A percentile compares a stretch with the other conserved stretches of the same genome.
Conservation (phyloP, 2,113 vertebrate genomes). For the Todiramphus saurophagus region DNA sequence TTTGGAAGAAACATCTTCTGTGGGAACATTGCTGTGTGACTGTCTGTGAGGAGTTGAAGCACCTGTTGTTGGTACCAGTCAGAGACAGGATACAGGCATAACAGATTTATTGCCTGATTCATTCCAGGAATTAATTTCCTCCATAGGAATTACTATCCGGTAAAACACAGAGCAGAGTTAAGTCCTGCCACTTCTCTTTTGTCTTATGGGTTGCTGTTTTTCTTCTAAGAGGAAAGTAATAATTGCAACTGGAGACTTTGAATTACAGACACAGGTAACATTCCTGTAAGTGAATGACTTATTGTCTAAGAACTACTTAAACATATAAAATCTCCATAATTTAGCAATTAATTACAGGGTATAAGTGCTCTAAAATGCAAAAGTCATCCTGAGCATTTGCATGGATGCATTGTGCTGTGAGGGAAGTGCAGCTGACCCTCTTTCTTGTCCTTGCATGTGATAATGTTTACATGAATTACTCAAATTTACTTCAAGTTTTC, state of each 20-base stretch:
- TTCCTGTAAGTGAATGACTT: slow-evolving; percentile 24
- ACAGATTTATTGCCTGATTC: background rate
- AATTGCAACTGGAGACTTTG: background rate
- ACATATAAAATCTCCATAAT: background rate
- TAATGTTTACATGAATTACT: background rate
- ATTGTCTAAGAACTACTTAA: background rate
- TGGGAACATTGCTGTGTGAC: background rate
- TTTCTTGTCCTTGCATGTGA: background rate
- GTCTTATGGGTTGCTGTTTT: slow-evolving; percentile 22
- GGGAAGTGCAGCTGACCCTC: background rate
- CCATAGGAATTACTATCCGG: background rate
- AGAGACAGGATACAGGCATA: background rate
- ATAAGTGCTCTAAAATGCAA: background rate
- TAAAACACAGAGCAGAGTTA: background rate
- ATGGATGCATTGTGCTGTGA: background rate
- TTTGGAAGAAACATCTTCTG: background rate
- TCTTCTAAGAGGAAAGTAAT: slow-evolving; percentile 1
- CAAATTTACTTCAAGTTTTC: background rate
- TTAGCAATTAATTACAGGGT: slow-evolving; percentile 15
- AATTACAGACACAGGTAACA: background rate
- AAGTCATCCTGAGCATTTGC: background rate
- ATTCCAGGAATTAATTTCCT: background rate
- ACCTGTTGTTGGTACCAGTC: background rate
- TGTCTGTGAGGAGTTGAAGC: background rate
- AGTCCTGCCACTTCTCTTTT: slow-evolving; percentile 27